These are phyloP conservation scores for human (Homo sapiens) DNA, from an alignment of 2,113 vertebrate species.

Conservation along the genomic window GRCh38 chr11:123163501-123164000, in stretches of 20 bases:
- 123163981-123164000: background rate
- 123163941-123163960: background rate
- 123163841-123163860: background rate
- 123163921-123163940: background rate
- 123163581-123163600: fast-evolving
- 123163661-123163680: background rate
- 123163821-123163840: background rate
- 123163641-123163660: background rate
- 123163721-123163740: background rate
- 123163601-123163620: background rate
- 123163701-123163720: background rate
- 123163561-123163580: background rate
- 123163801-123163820: background rate
- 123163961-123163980: background rate
- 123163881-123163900: background rate
- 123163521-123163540: background rate
- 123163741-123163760: background rate
- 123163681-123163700: too few relatives aligned
- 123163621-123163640: background rate
- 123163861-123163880: background rate
- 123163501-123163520: background rate
- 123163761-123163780: background rate
- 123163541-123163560: background rate
- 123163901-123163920: background rate
- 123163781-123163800: background rate